Conservation (phyloP, 2,888 invertebrate genomes). For the Drosophila flavopinicola region DNA sequence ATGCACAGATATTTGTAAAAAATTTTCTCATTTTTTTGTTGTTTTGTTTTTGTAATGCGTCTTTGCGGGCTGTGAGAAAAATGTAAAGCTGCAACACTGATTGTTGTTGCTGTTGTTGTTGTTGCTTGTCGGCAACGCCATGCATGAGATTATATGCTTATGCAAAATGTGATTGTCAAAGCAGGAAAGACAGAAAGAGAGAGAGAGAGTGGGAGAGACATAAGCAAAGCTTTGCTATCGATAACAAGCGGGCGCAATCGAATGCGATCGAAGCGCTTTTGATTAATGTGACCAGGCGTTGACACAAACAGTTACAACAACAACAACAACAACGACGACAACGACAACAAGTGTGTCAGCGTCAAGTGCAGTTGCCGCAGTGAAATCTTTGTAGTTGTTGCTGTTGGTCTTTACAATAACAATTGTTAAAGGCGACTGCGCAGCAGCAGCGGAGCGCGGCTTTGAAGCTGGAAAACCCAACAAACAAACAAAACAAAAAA, state of each 20-base stretch:
- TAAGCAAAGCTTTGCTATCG: conserved; percentile 41
- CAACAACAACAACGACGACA: conserved; percentile 22
- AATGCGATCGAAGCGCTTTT: conserved; percentile 44
- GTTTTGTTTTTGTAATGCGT: too few species aligned
- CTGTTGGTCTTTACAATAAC: conserved; percentile 55
- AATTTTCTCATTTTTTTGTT: conserved; percentile 61
- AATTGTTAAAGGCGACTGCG: conserved; percentile 63
- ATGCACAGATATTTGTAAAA: conserved; percentile 69
- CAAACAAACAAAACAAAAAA: conserved; percentile 16
- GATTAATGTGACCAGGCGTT: conserved; percentile 60
- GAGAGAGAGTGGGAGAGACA: conserved; percentile 8
- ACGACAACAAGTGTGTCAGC: conserved; percentile 61
- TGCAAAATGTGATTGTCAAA: conserved; percentile 16
- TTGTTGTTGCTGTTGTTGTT: conserved; percentile 17
- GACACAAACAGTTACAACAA: conserved; percentile 35
- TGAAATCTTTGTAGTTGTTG: conserved; percentile 57
- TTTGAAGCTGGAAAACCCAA: conserved; percentile 54
- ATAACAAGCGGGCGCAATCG: conserved; percentile 44
- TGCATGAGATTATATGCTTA: conserved; percentile 25
- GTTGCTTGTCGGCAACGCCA: conserved; percentile 2
- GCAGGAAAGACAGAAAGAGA: too few species aligned
- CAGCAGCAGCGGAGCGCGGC: conserved; percentile 64
- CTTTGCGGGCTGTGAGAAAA: conserved; percentile 71
- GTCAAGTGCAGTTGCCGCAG: conserved; percentile 59
- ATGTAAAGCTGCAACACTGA: conserved; percentile 46